These are phyloP conservation scores for Hetaerina titia DNA, from an alignment of 2,888 invertebrate genomes.

Conservation along the genomic window DNA sequence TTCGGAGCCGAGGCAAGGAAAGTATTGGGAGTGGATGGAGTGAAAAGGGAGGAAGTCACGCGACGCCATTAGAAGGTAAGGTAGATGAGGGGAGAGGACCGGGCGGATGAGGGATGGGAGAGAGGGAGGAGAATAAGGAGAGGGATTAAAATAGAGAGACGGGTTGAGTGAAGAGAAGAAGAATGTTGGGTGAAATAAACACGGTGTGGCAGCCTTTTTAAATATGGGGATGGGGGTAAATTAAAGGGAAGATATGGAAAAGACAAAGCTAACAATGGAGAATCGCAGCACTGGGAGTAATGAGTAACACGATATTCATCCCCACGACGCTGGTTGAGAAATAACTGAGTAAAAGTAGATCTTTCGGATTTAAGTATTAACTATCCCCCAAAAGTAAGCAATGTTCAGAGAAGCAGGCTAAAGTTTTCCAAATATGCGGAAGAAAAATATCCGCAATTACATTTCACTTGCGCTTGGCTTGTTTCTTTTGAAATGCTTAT, in stretches of 20 bases:
- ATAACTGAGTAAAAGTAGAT: background rate
- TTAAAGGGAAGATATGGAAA: background rate
- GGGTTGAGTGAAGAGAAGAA: background rate
- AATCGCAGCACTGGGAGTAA: background rate
- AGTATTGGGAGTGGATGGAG: background rate
- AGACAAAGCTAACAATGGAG: background rate
- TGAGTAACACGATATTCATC: background rate
- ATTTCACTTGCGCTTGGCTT: background rate
- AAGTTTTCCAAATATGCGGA: background rate
- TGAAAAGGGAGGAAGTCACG: constrained; percentile 8
- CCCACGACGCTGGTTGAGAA: background rate
- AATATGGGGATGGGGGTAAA: background rate
- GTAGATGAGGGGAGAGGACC: background rate
- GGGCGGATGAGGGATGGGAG: background rate
- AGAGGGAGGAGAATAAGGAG: background rate
- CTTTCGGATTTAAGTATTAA: background rate
- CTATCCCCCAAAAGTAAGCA: background rate
- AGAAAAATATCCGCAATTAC: background rate
- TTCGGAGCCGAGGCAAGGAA: background rate
- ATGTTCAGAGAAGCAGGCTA: background rate
- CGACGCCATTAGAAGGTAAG: background rate
- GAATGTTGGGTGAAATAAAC: background rate
- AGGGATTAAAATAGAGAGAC: too few species aligned
- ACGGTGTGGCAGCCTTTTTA: background rate
- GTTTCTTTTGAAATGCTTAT: background rate